These are phyloP conservation scores for Danio jaintianensis DNA, from an alignment of 2,797 vertebrate species.

Conservation along the genomic window DNA sequence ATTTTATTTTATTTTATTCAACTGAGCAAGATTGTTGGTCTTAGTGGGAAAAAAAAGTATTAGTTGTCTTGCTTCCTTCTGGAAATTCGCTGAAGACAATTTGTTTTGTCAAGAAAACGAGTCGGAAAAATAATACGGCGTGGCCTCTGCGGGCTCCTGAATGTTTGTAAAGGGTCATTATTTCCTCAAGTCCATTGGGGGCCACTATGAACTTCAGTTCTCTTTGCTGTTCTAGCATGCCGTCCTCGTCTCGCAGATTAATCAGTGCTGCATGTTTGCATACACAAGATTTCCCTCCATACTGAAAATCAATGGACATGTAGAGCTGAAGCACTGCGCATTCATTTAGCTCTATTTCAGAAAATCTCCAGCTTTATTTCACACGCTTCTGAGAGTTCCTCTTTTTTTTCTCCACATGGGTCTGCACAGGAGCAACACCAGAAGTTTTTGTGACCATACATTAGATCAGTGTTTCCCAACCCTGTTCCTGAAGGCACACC, in stretches of 20 bases:
- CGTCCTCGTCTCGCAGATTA: background rate
- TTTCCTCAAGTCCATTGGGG: background rate
- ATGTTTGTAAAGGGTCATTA: background rate
- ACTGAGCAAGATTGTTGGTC: background rate
- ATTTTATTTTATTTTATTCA: no score
- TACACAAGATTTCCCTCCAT: background rate
- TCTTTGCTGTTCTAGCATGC: background rate
- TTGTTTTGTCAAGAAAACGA: constrained; percentile 4
- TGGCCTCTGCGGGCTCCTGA: background rate
- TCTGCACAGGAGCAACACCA: background rate
- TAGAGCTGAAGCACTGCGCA: background rate
- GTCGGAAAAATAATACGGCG: background rate
- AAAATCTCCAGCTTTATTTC: background rate
- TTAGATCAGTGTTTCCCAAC: no score
- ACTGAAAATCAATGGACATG: constrained; percentile 5
- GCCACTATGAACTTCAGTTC: constrained; percentile 4
- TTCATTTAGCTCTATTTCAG: background rate
- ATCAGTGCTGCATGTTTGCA: background rate
- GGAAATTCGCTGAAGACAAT: background rate
- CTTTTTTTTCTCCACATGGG: rapidly evolving
- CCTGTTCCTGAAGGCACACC: no score
- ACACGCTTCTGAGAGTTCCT: background rate
- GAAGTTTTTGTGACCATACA: background rate
- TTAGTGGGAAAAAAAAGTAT: background rate
- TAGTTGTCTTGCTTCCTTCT: background rate